Evolutionary conservation across 2,888 invertebrate genomes (phyloP), one percentile per base, ranked within the genome.

Genomic region (Tiliacea citrago): DNA sequence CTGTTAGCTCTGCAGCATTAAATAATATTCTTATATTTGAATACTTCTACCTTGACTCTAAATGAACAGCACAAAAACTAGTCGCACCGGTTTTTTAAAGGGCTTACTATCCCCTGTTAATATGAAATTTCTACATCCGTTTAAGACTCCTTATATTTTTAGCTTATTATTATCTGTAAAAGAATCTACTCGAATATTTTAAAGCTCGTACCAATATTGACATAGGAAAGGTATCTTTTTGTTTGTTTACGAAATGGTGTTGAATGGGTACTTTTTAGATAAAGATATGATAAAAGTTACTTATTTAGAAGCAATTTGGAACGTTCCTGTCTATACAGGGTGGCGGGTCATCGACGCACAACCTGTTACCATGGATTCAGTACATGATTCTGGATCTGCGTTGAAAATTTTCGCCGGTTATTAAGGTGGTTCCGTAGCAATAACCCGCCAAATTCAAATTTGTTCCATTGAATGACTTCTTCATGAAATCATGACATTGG

Each of bases 21-120:
- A 78, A 73, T 72, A 75, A 77, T 75, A 68, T 42, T 39, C 39
- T 73, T 68, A 63, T 39, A 78, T 47, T 45, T 65, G 57, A 72
- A 65, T 68, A 78, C 81, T 76, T 77, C 80, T 82, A 88, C 90
- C 90, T 92, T 90, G 91, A 91, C 89, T 88, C 89, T 88, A 88
- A 86, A 83, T 88, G 88, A 88, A 88, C 89, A 87, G 84, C 75
- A 87, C 89, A 90, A 91, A 92, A 93, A 91, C 92, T 89, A 85
- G 93, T 89, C 79, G 67, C 68, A 91, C 93, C 72, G 88, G 94
- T 93, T 93, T 89, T 88, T 82, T 88, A 88, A 92, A 93, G 92
- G 92, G 91, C 88, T 90, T 80, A 82, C 84, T 89, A 87, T 88
- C 86, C 87, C 89, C 74, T 85, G 81, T 84, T 83, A 77, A 82